Evolutionary conservation across 2,797 vertebrate species (phyloP), one percentile per base, ranked within the genome.

Genomic region (Tolypeutes matacus): DNA sequence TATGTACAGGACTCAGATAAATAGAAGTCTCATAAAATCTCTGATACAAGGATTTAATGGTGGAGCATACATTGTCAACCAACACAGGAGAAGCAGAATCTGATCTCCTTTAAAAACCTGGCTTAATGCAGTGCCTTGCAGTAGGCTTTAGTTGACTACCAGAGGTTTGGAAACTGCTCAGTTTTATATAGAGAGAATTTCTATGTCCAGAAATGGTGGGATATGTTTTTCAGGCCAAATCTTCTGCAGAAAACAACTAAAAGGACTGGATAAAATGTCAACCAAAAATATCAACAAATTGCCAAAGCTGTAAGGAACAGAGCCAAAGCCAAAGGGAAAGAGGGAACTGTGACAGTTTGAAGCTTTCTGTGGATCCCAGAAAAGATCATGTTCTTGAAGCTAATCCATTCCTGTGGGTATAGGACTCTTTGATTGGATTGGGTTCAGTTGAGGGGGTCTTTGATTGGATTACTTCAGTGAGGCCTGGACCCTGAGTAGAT

Each of bases 101-200:
- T 27, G 34, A 60, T n/a, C 42, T 39, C 27, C 64, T 27, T 89
- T 75, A 78, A 72, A 90, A 25, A 13, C 27, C 7, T 34, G 29
- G 58, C 21, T 62, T 70, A 36, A 51, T 23, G 6, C 17, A 56
- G 5, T 46, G 21, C 62, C 15, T 89, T 72, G 29, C 10, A n/a
- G 17, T 56, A 93, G n/a, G 46, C 85, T 46, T 46, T 34, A 62
- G 9, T 8, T 70, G 53, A 87, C 10, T 49, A 49, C 42, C 39
- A 73, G 23, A 77, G 92, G 51, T 51, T 73, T 73, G 39, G 14
- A 70, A 94, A 80, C 39, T 34, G 31, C 31, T 81, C 56, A 64
- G 4, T 60, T 87, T 94, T 67, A 14, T 58, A 93, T n/a, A 46
- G 77, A 95, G 20, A 83, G 25, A 91, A 78, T 31, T 85, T 95